Conservation (phyloP, 2,888 invertebrate species). For the Alcis repandata region DNA sequence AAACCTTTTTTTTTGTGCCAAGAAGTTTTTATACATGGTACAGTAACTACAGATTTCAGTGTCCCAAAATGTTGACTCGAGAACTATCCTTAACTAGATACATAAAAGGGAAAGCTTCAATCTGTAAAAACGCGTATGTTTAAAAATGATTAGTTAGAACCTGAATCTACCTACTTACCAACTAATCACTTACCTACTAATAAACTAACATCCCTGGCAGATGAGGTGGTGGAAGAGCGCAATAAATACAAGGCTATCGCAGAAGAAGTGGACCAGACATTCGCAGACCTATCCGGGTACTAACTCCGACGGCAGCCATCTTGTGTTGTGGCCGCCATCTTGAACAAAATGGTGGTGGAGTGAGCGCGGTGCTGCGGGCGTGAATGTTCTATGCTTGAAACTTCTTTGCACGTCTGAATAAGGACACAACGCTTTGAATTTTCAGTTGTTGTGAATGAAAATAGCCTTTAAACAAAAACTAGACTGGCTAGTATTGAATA, state of each 20-base stretch:
- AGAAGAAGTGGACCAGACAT: conserved; percentile 98
- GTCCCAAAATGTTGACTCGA: too few species aligned
- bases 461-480: conserved; percentile 23
- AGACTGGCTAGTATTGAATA: conserved; percentile 32
- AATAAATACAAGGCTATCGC: conserved; percentile 99
- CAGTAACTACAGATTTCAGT: too few species aligned
- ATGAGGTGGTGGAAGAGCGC: conserved; percentile 95
- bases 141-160: neutral
- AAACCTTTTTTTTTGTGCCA: too few species aligned
- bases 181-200: conserved; percentile 52
- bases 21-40: too few species aligned
- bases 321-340: conserved; percentile 45
- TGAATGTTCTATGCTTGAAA: conserved; percentile 35
- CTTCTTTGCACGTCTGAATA: conserved; percentile 41
- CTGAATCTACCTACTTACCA: too few species aligned
- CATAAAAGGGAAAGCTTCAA: too few species aligned
- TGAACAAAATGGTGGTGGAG: conserved; percentile 54
- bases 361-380: conserved; percentile 35
- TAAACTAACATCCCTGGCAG: conserved; percentile 86
- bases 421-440: conserved; percentile 36
- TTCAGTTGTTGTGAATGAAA: conserved; percentile 30
- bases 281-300: conserved; percentile 97
- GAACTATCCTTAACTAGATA: too few species aligned
- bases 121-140: neutral
- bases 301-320: conserved; percentile 70